Conservation (phyloP, 1,140 invertebrate species). For the Leptonema lineaticorne region DNA sequence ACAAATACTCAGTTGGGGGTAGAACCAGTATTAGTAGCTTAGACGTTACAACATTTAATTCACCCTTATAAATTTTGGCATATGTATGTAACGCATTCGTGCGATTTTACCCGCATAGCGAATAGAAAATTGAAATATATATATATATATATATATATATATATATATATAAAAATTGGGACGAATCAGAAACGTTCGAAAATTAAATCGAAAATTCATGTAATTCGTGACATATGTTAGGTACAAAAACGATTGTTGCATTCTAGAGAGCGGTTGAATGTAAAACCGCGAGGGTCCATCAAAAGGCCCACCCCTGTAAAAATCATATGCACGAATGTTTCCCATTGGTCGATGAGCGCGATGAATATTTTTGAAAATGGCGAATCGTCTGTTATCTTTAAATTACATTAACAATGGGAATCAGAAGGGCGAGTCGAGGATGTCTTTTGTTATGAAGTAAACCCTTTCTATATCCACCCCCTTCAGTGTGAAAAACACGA, state of each 20-base stretch:
- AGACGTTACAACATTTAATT: conserved; percentile 12
- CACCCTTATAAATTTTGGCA: too few species aligned
- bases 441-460: background rate
- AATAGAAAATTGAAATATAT: too few species aligned
- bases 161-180: too few species aligned
- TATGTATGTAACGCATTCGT: too few species aligned
- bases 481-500: background rate
- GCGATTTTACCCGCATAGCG: too few species aligned
- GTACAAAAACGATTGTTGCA: background rate
- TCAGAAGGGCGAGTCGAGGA: too few species aligned
- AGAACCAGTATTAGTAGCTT: conserved; percentile 1
- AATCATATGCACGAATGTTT: background rate
- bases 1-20: conserved; percentile 1
- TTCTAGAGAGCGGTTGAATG: conserved; percentile 10
- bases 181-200: background rate
- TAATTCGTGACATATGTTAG: background rate
- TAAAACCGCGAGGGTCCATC: conserved; percentile 19
- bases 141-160: too few species aligned
- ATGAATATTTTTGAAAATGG: background rate
- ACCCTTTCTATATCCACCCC: background rate
- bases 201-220: background rate
- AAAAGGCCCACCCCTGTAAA: conserved; percentile 8
- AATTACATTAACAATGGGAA: conserved; percentile 18
- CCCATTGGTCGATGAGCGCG: conserved; percentile 9
- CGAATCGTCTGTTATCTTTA: conserved; percentile 28